Conservation (phyloP, 1,140 invertebrate genomes). For the Lasaia peninsularis region DNA sequence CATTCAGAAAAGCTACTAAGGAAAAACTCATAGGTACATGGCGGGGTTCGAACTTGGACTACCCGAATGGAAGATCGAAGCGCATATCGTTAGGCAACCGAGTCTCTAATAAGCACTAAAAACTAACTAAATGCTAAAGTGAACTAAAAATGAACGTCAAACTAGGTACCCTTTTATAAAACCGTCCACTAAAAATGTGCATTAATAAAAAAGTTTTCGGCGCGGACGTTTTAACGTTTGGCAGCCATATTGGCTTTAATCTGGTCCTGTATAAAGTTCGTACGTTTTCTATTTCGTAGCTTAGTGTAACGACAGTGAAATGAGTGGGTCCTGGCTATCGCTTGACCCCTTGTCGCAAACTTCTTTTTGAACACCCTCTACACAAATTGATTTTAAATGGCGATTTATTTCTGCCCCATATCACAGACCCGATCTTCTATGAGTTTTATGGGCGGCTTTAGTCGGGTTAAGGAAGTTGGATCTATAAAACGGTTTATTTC, state of each 20-base stretch:
- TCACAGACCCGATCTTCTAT: constrained; percentile 72
- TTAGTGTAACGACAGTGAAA: constrained; percentile 36
- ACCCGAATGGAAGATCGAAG: too few species aligned
- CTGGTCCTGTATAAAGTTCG: constrained; percentile 29
- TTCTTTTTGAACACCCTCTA: constrained; percentile 54
- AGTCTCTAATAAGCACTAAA: too few species aligned
- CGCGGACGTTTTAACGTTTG: constrained; percentile 9
- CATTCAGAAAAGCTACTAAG: too few species aligned
- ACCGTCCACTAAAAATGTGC: neutral
- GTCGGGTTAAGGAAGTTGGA: constrained; percentile 63
- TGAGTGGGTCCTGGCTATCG: constrained; percentile 30
- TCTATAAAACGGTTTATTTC: constrained; percentile 74
- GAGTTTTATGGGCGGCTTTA: constrained; percentile 73
- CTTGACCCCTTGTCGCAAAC: constrained; percentile 23
- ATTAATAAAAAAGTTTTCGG: constrained; percentile 10
- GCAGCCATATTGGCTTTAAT: constrained; percentile 28
- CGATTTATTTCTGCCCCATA: constrained; percentile 75
- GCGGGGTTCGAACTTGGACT: too few species aligned
- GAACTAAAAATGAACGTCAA: too few species aligned
- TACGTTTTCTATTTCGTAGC: constrained; percentile 37
- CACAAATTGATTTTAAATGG: constrained; percentile 77
- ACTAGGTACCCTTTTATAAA: neutral
- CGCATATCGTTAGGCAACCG: too few species aligned
- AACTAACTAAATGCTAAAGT: too few species aligned
- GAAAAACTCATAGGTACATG: too few species aligned